Evolutionary conservation across 2,797 vertebrate genomes (phyloP), one percentile per base, ranked within the genome.

Genomic region (Phrynocephalus forsythii): DNA sequence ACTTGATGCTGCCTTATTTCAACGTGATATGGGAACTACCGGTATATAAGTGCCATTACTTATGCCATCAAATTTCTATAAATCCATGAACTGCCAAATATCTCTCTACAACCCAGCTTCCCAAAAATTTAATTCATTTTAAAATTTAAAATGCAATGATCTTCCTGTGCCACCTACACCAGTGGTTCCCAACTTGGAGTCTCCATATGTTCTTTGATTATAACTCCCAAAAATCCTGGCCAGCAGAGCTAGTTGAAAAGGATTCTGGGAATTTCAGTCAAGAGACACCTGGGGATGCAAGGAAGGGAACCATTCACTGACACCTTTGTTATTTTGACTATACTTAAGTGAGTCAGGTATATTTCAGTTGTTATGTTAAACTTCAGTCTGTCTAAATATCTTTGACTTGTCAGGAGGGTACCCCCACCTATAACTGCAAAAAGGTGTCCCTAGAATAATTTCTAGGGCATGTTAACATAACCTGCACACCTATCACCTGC

Each of bases 1-100:
- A 50, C 82, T 81, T 71, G 73, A 79, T 87, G 72, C 83, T 75
- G 33, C 48, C 44, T 15, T 66, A 89, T 60, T 50, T 68, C 78
- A 93, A 82, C 75, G 30, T 69, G 28, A 4, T 15, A 63, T 63
- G 60, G 15, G 18, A 24, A 83, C 71, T 84, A 30, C 3, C 33
- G 87, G n/a, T 13, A 63, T 24, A 4, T 63, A 67, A 13, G 30
- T 72, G 67, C 7, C 86, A 9, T 83, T 18, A 86, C 44, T 76
- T 85, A 66, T 85, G 84, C 52, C 33, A 73, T n/a, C 87, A 77
- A 85, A 87, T 10, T 85, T 22, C 52, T 8, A 6, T 3, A 1
- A 8, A 77, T 8, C 82, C 69, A 20, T 30, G 20, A 18, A 86
- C 0, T 67, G 86, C 10, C 10, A 33, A 26, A n/a, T 7, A 30